Evolutionary conservation across 2,888 invertebrate genomes (phyloP).

Genomic region (Tinea semifulvella): DNA sequence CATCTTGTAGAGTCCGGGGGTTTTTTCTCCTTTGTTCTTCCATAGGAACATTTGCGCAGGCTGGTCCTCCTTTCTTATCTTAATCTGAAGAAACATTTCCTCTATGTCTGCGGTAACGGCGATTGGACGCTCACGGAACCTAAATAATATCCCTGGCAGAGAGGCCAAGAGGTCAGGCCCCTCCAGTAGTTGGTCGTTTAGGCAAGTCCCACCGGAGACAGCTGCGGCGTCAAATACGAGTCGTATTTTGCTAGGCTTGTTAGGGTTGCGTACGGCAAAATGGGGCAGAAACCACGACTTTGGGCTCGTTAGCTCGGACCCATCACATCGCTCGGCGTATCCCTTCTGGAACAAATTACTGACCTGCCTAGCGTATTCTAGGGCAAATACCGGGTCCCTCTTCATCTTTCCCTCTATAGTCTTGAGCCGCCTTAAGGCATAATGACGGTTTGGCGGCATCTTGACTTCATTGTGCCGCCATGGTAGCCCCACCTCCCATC

Average conservation of each 20-base stretch:
- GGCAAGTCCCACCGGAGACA: background rate
- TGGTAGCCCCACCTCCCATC: constrained; percentile 8
- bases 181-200: constrained; percentile 15
- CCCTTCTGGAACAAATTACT: constrained; percentile 1
- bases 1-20: background rate
- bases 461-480: background rate
- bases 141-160: constrained; percentile 20
- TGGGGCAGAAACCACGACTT: constrained; percentile 11
- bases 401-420: background rate
- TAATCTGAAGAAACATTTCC: constrained; percentile 22
- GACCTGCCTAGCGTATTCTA: constrained; percentile 2
- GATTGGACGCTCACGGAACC: constrained; percentile 18
- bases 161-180: constrained; percentile 22
- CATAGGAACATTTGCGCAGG: constrained; percentile 16
- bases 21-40: background rate
- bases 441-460: constrained; percentile 4
- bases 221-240: constrained; percentile 15
- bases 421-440: background rate
- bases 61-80: constrained; percentile 17
- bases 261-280: constrained; percentile 15
- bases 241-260: constrained; percentile 15
- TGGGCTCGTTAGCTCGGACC: background rate
- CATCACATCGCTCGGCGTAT: background rate
- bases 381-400: background rate
- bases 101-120: constrained; percentile 22